phyloP scores from a whole-genome alignment of 2,888 invertebrate genomes.

The Bellardia bayeri region DNA sequence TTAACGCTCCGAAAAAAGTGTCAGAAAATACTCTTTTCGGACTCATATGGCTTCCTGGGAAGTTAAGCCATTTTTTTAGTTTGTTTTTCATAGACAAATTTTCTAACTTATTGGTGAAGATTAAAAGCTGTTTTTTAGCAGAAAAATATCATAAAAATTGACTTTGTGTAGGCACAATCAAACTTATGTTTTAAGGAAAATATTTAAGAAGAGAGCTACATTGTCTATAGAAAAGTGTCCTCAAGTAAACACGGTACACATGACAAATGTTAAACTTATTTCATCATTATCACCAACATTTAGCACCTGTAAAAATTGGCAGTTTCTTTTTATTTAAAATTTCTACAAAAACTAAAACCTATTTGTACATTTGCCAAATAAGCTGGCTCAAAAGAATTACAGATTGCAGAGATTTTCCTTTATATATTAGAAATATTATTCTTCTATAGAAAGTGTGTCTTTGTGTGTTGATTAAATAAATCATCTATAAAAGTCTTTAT shows the following conservation, averaged over 20 bases:
- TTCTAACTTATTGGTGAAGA: background rate
- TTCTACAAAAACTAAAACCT: background rate
- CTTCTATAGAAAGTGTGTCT: constrained; percentile 4
- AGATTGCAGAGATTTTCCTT: constrained; percentile 5
- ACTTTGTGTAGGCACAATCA: too few species aligned
- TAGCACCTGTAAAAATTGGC: constrained; percentile 13
- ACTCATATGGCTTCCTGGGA: too few species aligned
- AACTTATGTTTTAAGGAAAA: too few species aligned
- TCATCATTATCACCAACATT: too few species aligned
- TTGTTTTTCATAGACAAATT: background rate
- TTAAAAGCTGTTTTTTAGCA: too few species aligned
- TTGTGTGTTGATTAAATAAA: constrained; percentile 67
- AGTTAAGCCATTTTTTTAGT: background rate
- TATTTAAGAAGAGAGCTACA: background rate
- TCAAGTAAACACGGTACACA: too few species aligned
- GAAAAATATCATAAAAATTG: too few species aligned
- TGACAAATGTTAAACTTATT: too few species aligned
- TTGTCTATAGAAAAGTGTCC: background rate
- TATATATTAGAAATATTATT: constrained; percentile 24
- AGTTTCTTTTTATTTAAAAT: background rate
- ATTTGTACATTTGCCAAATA: constrained; percentile 32
- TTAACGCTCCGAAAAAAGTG: too few species aligned
- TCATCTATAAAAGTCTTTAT: constrained; percentile 66
- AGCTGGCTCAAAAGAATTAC: background rate
- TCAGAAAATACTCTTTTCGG: too few species aligned